phyloP scores from a whole-genome alignment of 2,888 invertebrate genomes.

The Anoplius nigerrimus region DNA sequence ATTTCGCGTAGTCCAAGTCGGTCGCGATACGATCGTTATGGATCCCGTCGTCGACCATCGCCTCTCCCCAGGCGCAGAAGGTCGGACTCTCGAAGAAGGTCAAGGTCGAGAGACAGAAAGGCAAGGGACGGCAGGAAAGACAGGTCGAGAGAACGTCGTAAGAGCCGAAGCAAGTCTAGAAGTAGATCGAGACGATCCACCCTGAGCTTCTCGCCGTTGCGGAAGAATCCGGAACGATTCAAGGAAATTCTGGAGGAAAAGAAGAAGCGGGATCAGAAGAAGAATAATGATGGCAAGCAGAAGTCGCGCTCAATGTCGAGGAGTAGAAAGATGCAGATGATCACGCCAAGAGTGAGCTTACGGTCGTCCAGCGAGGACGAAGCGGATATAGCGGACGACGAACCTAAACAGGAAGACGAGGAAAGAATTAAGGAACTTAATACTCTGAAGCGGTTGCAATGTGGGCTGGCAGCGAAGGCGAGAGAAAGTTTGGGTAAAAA shows the following conservation, averaged over 20 bases:
- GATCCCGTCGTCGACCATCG: conserved; percentile 58
- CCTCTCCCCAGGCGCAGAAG: conserved; percentile 54
- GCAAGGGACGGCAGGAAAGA: conserved; percentile 49
- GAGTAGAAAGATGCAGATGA: conserved; percentile 56
- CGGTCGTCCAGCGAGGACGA: conserved; percentile 74
- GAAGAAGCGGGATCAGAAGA: conserved; percentile 79
- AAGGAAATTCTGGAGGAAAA: conserved; percentile 80
- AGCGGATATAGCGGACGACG: conserved; percentile 77
- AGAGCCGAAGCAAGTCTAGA: conserved; percentile 61
- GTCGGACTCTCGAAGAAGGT: conserved; percentile 65
- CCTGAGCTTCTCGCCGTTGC: conserved; percentile 83
- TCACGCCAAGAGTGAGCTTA: conserved; percentile 70
- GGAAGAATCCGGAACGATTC: conserved; percentile 83
- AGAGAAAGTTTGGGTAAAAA: conserved; percentile 82
- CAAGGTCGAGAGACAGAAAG: conserved; percentile 47
- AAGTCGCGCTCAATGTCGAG: conserved; percentile 64
- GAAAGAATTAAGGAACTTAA: conserved; percentile 82
- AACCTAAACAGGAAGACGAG: conserved; percentile 77
- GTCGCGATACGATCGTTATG: conserved; percentile 64
- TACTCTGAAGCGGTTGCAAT: conserved; percentile 81
- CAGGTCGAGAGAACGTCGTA: conserved; percentile 57
- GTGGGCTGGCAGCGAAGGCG: conserved; percentile 83
- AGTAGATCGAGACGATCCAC: conserved; percentile 76
- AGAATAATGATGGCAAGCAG: conserved; percentile 62
- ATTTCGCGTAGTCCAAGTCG: conserved; percentile 64